Conservation (phyloP, 1,140 invertebrate genomes). For the Trichoplusia ni region DNA sequence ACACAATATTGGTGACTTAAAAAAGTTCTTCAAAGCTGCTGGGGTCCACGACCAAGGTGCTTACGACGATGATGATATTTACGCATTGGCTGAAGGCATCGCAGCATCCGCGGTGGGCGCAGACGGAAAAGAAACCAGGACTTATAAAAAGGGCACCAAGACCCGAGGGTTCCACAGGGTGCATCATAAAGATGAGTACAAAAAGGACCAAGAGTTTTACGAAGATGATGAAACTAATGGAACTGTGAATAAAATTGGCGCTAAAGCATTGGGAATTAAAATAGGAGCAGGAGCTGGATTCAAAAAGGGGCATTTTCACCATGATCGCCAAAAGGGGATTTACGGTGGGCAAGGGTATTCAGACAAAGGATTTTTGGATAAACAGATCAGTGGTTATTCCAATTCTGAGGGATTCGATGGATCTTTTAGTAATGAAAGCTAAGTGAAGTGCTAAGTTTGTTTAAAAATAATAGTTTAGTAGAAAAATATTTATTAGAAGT, state of each 20-base stretch:
- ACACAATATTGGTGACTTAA: constrained; percentile 69
- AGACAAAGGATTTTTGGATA: constrained; percentile 78
- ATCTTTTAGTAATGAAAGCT: constrained; percentile 63
- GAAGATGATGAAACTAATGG: constrained; percentile 85
- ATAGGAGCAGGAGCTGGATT: constrained; percentile 76
- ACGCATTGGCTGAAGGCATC: constrained; percentile 59
- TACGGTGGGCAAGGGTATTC: constrained; percentile 78
- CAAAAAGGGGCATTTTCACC: constrained; percentile 80
- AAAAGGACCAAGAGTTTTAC: constrained; percentile 87
- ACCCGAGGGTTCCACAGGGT: constrained; percentile 86
- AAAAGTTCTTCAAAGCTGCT: constrained; percentile 68
- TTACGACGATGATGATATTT: constrained; percentile 68
- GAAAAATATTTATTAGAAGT: no score
- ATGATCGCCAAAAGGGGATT: constrained; percentile 72
- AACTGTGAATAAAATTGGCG: constrained; percentile 83
- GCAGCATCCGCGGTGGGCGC: constrained; percentile 66
- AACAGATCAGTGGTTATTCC: constrained; percentile 72
- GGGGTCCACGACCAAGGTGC: constrained; percentile 63
- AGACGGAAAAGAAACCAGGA: constrained; percentile 71
- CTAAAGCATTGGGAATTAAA: constrained; percentile 76
- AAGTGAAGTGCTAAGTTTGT: no score
- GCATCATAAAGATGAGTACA: constrained; percentile 88
- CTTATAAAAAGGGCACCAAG: constrained; percentile 85
- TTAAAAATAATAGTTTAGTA: no score
- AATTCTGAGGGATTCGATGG: constrained; percentile 77